phyloP scores from a whole-genome alignment of 1,140 invertebrate species.

The Zaprionus camerounensis region DNA sequence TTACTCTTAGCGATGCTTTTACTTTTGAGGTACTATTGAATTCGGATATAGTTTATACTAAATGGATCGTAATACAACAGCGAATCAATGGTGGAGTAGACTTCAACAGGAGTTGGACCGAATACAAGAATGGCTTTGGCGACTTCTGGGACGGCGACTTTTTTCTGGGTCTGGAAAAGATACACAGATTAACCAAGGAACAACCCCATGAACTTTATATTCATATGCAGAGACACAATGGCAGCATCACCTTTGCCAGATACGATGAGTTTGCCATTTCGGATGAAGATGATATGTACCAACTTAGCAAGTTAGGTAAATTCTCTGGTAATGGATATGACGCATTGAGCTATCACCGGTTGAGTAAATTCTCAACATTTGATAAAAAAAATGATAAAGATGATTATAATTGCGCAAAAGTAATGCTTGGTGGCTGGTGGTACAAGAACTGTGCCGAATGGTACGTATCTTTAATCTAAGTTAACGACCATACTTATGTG shows the following conservation, averaged over 20 bases:
- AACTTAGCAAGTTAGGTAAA: not conserved
- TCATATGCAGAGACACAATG: not conserved
- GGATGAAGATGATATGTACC: not conserved
- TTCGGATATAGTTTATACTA: not conserved
- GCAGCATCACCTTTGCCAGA: not conserved
- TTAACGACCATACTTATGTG: not conserved
- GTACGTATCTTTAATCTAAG: not conserved
- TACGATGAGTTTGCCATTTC: not conserved
- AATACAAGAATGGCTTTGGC: not conserved
- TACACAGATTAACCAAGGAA: not conserved
- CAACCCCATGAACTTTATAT: not conserved
- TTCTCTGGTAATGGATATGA: not conserved
- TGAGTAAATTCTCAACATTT: too few species aligned
- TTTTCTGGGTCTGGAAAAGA: not conserved
- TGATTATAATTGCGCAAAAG: not conserved
- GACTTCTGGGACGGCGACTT: not conserved
- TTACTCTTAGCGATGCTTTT: not conserved
- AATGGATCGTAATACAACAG: not conserved
- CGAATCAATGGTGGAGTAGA: not conserved
- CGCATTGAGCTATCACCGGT: not conserved
- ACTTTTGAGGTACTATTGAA: not conserved
- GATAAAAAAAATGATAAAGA: too few species aligned
- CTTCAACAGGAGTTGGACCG: not conserved
- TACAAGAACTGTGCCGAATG: not conserved
- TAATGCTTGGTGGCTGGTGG: not conserved